A percentile compares a stretch with the other conserved stretches of the same genome.
These are phyloP conservation scores for Spodoptera littoralis DNA, from an alignment of 2,888 invertebrate genomes.

Conservation along the genomic window DNA sequence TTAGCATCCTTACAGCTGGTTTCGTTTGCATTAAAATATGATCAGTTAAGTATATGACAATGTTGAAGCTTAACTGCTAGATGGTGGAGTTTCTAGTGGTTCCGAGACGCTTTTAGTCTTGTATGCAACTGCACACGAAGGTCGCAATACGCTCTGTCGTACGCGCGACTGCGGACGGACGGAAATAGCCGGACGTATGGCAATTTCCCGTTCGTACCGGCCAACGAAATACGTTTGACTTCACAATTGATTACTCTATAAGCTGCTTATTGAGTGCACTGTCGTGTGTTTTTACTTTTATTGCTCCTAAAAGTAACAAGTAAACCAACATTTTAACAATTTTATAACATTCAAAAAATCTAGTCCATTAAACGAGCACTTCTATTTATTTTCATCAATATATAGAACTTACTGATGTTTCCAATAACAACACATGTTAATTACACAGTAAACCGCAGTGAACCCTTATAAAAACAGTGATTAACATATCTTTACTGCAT, in stretches of 20 bases:
- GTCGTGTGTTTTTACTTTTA: conserved; percentile 7
- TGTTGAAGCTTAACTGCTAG: conserved; percentile 18
- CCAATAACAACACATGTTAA: conserved; percentile 40
- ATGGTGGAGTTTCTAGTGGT: conserved; percentile 34
- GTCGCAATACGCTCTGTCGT: conserved; percentile 65
- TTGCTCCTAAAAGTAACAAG: conserved; percentile 14
- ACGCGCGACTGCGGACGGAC: conserved; percentile 68
- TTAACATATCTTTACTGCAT: conserved; percentile 62
- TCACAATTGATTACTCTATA: conserved; percentile 45
- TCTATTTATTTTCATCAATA: neutral
- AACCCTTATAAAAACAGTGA: conserved; percentile 61
- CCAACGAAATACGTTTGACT: conserved; percentile 48
- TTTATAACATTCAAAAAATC: too few relatives aligned
- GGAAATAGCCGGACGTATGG: conserved; percentile 81
- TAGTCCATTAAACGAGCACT: neutral
- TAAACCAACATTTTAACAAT: too few relatives aligned
- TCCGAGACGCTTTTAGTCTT: conserved; percentile 35
- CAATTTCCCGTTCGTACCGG: conserved; percentile 77
- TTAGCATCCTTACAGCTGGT: conserved; percentile 42
- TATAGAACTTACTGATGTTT: conserved; percentile 45
- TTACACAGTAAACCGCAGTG: conserved; percentile 24
- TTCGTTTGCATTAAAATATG: conserved; percentile 39
- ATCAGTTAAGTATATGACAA: conserved; percentile 52
- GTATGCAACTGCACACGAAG: conserved; percentile 73
- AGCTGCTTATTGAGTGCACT: conserved; percentile 9